Conservation (phyloP, 1,140 invertebrate genomes). For the Drosophila santomea region DNA sequence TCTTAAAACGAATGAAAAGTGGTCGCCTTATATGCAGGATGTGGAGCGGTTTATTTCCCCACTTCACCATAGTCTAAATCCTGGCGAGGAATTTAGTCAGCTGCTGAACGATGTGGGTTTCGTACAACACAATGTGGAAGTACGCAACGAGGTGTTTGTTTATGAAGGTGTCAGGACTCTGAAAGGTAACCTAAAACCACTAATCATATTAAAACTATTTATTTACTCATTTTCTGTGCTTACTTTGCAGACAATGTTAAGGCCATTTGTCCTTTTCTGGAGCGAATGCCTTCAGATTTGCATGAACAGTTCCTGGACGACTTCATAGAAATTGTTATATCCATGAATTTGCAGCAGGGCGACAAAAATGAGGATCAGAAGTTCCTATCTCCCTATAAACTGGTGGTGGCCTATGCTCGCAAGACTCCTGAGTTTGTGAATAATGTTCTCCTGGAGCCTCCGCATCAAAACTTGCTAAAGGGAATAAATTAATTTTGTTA, state of each 20-base stretch:
- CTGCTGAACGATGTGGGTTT: conserved; percentile 89
- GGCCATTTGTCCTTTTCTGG: conserved; percentile 91
- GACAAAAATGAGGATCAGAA: conserved; percentile 26
- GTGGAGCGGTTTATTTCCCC: conserved; percentile 88
- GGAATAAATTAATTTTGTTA: conserved; percentile 40
- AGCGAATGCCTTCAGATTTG: conserved; percentile 87
- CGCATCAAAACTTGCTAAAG: conserved; percentile 14
- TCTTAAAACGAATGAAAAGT: conserved; percentile 87
- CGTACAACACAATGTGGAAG: conserved; percentile 87
- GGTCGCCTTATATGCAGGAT: conserved; percentile 89
- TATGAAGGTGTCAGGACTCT: conserved; percentile 86
- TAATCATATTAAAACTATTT: too few relatives aligned
- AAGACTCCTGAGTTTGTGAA: conserved; percentile 85
- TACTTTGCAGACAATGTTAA: conserved; percentile 86
- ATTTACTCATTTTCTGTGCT: neutral
- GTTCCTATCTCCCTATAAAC: conserved; percentile 85
- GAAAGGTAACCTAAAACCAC: conserved; percentile 38
- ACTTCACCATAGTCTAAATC: conserved; percentile 88
- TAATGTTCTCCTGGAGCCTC: conserved; percentile 37
- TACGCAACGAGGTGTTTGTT: conserved; percentile 87
- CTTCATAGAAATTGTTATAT: conserved; percentile 85
- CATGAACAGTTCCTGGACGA: conserved; percentile 88
- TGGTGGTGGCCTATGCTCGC: conserved; percentile 86
- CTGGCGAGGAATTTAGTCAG: conserved; percentile 87
- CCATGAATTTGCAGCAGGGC: conserved; percentile 85